These are phyloP conservation scores for Clarias magur DNA, from an alignment of 2,113 vertebrate genomes.

Conservation along the genomic window DNA sequence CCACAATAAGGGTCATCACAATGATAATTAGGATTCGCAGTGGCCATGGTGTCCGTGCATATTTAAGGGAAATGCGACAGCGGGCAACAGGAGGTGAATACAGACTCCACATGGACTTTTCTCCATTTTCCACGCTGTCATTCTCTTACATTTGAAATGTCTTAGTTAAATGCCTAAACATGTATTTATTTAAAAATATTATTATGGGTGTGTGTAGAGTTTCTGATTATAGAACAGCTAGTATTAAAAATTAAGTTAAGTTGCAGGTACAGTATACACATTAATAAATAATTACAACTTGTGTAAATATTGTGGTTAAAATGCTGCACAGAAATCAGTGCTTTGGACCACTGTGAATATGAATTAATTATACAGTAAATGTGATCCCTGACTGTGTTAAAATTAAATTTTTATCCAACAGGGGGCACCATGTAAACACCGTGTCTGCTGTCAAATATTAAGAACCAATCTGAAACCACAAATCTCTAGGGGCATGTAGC, in stretches of 20 bases:
- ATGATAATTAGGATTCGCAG: constrained; percentile 30
- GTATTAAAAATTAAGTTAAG: neutral
- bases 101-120: constrained; percentile 60
- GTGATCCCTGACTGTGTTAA: neutral
- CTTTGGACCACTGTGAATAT: neutral
- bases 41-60: neutral
- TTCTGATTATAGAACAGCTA: neutral
- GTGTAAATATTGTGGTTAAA: neutral
- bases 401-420: neutral
- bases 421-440: neutral
- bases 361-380: neutral
- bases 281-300: too few relatives aligned
- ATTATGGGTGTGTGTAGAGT: neutral
- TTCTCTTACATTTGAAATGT: constrained; percentile 19
- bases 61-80: neutral
- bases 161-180: neutral
- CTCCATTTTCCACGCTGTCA: constrained; percentile 59
- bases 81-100: neutral
- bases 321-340: neutral
- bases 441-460: neutral
- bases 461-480: neutral
- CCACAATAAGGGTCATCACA: constrained; percentile 6
- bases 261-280: neutral
- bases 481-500: neutral
- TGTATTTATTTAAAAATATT: too few relatives aligned